A percentile compares a stretch with the other conserved stretches of the same genome.
phyloP scores from a whole-genome alignment of 2,888 invertebrate genomes.

The Thera britannica region DNA sequence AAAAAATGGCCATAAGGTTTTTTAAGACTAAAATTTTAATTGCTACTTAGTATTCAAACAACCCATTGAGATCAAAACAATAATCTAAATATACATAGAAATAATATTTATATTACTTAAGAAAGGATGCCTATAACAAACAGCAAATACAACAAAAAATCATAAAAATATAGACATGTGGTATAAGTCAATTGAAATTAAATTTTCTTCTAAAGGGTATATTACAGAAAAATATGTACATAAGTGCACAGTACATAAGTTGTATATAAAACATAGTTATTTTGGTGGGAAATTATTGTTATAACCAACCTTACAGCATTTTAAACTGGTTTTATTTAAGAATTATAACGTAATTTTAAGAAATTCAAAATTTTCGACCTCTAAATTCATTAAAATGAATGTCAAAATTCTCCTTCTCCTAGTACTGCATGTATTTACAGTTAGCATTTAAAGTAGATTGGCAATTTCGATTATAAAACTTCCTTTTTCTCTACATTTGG shows the following conservation, averaged over 20 bases:
- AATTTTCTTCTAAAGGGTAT: background rate
- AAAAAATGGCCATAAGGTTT: constrained; percentile 40
- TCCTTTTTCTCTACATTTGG: too few relatives aligned
- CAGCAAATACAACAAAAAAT: background rate
- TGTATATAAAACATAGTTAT: constrained; percentile 7
- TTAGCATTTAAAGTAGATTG: too few relatives aligned
- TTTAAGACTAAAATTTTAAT: constrained; percentile 27
- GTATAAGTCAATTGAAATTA: background rate
- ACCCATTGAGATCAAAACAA: constrained; percentile 29
- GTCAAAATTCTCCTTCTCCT: too few relatives aligned
- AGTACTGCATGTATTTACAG: too few relatives aligned
- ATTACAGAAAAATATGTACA: background rate
- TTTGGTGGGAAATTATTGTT: constrained; percentile 5
- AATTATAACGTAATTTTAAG: too few relatives aligned
- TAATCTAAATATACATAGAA: background rate
- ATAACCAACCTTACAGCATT: background rate
- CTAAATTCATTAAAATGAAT: too few relatives aligned
- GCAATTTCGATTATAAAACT: too few relatives aligned
- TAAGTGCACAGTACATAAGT: constrained; percentile 7
- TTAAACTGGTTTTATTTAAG: too few relatives aligned
- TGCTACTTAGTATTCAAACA: constrained; percentile 20
- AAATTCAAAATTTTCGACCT: too few relatives aligned
- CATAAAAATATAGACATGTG: background rate
- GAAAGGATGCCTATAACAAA: background rate
- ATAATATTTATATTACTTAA: background rate